A percentile compares a stretch with the other conserved stretches of the same genome.
phyloP scores from a whole-genome alignment of 2,797 vertebrate species.

The Perodicticus potto region DNA sequence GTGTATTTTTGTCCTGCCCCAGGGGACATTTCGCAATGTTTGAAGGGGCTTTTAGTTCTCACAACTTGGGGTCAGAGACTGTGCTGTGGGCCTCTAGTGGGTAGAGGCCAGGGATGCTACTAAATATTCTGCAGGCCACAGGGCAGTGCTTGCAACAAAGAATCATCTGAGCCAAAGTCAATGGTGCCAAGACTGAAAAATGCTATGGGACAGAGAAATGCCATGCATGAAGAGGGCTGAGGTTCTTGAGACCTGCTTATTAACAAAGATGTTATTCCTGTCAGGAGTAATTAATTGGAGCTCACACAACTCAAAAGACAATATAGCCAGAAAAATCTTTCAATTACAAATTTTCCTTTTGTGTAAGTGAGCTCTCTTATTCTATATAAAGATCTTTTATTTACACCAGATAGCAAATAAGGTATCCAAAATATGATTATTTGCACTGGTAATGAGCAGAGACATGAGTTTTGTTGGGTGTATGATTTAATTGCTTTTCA shows the following conservation, averaged over 20 bases:
- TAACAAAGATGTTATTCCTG: neutral
- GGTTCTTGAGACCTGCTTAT: neutral
- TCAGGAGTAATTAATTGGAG: constrained; percentile 5
- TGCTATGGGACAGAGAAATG: neutral
- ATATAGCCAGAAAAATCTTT: neutral
- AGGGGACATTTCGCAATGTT: neutral
- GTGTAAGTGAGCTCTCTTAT: constrained; percentile 14
- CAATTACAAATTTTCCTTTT: constrained; percentile 23
- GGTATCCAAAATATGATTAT: neutral
- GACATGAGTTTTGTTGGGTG: neutral
- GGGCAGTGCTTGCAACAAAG: neutral
- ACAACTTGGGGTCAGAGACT: neutral
- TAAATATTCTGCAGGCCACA: neutral
- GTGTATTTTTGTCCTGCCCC: neutral
- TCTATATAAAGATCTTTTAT: neutral
- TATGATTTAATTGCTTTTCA: constrained; percentile 28
- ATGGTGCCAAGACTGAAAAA: neutral
- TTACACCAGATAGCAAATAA: constrained; percentile 12
- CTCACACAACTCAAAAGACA: neutral
- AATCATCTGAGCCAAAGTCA: neutral
- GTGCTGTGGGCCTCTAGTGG: neutral
- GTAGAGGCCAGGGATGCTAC: neutral
- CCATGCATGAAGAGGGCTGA: neutral
- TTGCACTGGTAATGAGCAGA: neutral
- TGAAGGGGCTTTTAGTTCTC: constrained; percentile 15